Base-by-base conservation (phyloP, 1,140 invertebrate species). In the Vanessa atalanta region DNA sequence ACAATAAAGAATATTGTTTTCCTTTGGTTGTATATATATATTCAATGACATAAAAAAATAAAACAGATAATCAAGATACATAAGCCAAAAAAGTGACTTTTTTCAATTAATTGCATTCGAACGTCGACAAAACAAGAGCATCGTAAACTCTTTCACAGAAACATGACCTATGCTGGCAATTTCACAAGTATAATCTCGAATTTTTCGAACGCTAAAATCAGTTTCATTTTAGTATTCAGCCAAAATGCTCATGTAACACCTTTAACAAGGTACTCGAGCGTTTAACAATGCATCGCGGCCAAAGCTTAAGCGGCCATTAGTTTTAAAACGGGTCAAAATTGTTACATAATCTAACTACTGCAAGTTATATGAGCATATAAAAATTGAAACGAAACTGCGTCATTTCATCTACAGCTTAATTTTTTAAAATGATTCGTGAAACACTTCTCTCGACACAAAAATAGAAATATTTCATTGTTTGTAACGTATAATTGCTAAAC, bases 281-380 rank as follows among this genome's bases (percentile, higher is more conserved):
- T 26, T 43, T 57, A 65, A 65, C 72, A 69, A 61, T 61, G 50
- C 66, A 20, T 15, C 57, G 65, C 50, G 61, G 66, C 76, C 69
- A 72, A 71, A 55, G 65, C 26, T 69, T 65, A 78, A 78, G 73
- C 72, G 53, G 66, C 67, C 76, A 78, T 78, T 78, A 78, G 72
- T 78, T 78, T 75, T 72, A 73, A 76, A 74, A 75, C 69, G 65
- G 69, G 72, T 75, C 70, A 78, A 75, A 78, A 75, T 37, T 48
- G 65, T 68, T 63, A 71, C 26, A 26, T 69, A 47, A 70, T 16
- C 73, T 61, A 31, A 61, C 31, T 61, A 61, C 57, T 61, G 9
- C 37, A 43, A 26, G 12, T 31, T 60, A 61, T 61, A 51, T 15
- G 48, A 51, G 48, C 7, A 51, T 51, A 51, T 51, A 6, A 51